Percentiles rank a stretch among this genome's conserved stretches.
phyloP scores from a whole-genome alignment of 2,888 invertebrate genomes.

The Thumatha senex region DNA sequence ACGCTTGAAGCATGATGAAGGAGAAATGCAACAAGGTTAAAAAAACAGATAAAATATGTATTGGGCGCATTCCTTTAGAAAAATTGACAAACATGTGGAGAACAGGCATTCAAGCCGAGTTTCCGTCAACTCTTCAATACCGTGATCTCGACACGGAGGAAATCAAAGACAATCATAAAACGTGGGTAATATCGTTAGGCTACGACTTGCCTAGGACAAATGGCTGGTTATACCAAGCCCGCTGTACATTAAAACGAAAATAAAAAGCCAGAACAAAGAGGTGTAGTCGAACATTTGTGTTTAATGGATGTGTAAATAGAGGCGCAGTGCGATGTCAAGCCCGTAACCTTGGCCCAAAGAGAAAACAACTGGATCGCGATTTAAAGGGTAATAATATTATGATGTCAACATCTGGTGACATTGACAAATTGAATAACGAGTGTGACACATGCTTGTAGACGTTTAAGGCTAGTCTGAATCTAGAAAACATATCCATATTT shows the following conservation, averaged over 20 bases:
- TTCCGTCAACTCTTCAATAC: no score
- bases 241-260: constrained; percentile 15
- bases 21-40: no score
- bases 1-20: no score
- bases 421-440: constrained; percentile 4
- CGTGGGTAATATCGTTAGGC: not conserved
- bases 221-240: constrained; percentile 11
- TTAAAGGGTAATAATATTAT: constrained; percentile 23
- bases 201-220: constrained; percentile 1
- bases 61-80: no score
- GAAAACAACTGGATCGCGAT: constrained; percentile 38
- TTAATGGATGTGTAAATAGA: constrained; percentile 73
- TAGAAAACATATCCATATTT: not conserved
- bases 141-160: not conserved
- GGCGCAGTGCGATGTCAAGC: constrained; percentile 63
- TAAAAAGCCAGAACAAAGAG: constrained; percentile 24
- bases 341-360: constrained; percentile 67
- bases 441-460: constrained; percentile 5
- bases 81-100: no score
- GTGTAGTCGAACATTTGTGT: constrained; percentile 48
- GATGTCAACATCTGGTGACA: constrained; percentile 28
- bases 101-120: no score
- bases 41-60: no score
- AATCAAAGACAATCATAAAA: not conserved
- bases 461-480: constrained; percentile 16